Base-by-base conservation (phyloP, 2,888 invertebrate genomes). In the Nymphalis c-album region DNA sequence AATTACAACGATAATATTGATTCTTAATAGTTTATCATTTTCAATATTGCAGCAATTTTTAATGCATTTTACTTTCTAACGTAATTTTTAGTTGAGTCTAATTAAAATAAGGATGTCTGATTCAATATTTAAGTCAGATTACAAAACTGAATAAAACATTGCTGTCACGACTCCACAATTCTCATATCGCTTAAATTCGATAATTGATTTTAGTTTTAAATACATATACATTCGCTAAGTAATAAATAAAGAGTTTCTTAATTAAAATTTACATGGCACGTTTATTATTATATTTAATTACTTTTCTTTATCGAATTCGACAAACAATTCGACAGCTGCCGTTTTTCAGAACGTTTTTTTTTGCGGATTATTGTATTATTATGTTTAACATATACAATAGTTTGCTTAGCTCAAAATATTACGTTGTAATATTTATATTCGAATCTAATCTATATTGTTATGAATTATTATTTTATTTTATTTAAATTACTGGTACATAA, bases 1-100 rank as follows among this genome's bases (percentile, higher is more conserved):
- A 82, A 85, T 85, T 83, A 40, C 13, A 31, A 81, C 74, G 76
- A 74, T 77, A 76, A 71, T 77, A 20, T 40, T 60, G 31, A 7
- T 64, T 64, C 35, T 55, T 55, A 55, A 55, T 13, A 2, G 51
- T 26, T 20, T 26, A 26, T 26, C 22, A 13, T 51, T 22, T 6
- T 51, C 6, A 22, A 53, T 10, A 50, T 20, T 20, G 20, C 18
- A 13, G 10, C 50, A 10, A 50, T 18, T 50, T 50, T 20, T 53
- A 53, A 10, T 50, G 13, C 10, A 13, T 40, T 40, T 40, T 40
- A 40, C 40, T 40, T 13, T 40, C 13, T 40, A 40, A 13, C 2
- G 40, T 10, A 1, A 40, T 40, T 40, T 31, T 13, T 4, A 40
- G 40, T 40, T 13, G 1, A 10, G 13, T 40, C 40, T 40, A 40